Conservation (phyloP, 2,888 invertebrate species). For the Bombylius major region DNA sequence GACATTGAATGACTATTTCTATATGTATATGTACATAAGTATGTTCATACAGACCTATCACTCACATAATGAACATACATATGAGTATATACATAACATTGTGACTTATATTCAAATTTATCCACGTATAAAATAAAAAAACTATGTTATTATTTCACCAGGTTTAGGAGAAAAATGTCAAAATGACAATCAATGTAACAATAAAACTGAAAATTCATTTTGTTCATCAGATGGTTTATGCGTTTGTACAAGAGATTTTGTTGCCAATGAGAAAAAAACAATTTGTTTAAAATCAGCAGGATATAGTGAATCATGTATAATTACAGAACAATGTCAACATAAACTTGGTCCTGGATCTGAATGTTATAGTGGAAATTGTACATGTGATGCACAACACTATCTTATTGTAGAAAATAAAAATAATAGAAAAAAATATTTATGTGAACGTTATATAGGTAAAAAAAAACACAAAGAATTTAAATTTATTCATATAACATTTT, state of each 20-base stretch:
- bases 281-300: slow-evolving; percentile 16
- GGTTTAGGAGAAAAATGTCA: slow-evolving; percentile 10
- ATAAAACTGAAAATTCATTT: slow-evolving; percentile 12
- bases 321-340: slow-evolving; percentile 18
- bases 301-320: slow-evolving; percentile 17
- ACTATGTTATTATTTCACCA: background rate
- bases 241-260: slow-evolving; percentile 15
- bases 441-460: slow-evolving; percentile 12
- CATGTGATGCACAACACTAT: slow-evolving; percentile 19
- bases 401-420: slow-evolving; percentile 5
- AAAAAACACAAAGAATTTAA: background rate
- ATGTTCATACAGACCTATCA: too few relatives aligned
- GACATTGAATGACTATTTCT: too few relatives aligned
- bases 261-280: slow-evolving; percentile 10
- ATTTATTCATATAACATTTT: background rate
- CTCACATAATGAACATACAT: too few relatives aligned
- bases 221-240: slow-evolving; percentile 14
- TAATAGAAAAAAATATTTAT: slow-evolving; percentile 4
- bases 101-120: too few relatives aligned
- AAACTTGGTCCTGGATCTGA: slow-evolving; percentile 18
- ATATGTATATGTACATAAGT: too few relatives aligned
- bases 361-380: slow-evolving; percentile 18
- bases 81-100: too few relatives aligned
- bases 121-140: too few relatives aligned
- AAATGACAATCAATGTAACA: slow-evolving; percentile 18